Evolutionary conservation across 2,797 vertebrate genomes (phyloP), one percentile per base, ranked within the genome.

Genomic region (Microhierax caerulescens): DNA sequence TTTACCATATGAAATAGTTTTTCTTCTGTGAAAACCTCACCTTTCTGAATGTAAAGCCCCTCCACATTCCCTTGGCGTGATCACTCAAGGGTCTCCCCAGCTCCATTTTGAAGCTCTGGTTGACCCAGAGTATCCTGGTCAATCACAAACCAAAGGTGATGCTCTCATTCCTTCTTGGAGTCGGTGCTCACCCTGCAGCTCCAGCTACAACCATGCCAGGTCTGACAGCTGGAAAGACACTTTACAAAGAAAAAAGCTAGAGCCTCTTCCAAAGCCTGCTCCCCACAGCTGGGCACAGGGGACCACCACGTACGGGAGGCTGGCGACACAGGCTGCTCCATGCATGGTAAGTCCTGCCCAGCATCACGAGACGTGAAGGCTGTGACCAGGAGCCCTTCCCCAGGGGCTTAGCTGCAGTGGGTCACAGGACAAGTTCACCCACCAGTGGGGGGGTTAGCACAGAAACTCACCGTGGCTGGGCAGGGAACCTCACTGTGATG

Each of bases 31-130:
- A 43, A 67, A 22, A 17, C 17, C 32, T n/a, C 56, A 37, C 8
- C 30, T 69, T 76, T 64, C 77, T 36, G 41, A 28, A 13, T 7
- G 37, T 23, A 43, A 89, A 89, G 37, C 12, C 64, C 41, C 27
- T 77, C 41, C 51, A 11, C 9, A 0, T 37, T 68, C 76, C 41
- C 11, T 51, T 48, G 28, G n/a, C 30, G 9, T 21, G 36, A 50
- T 83, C 63, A 9, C 59, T 61, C 48, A 36, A 30, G 22, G 17
- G 6, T 36, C 9, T 67, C n/a, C n/a, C 41, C 25, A 61, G 28
- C 23, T 72, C 48, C 3, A 0, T 39, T 37, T 23, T 0, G 0
- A 72, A 47, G 41, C 60, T 67, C 54, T 68, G n/a, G 12, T 7
- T 69, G 76, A 10, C 50, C 60, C 60, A 28, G 51, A 15, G n/a